Evolutionary conservation across 2,888 invertebrate genomes (phyloP).

Genomic region (Melinaea menophilus): DNA sequence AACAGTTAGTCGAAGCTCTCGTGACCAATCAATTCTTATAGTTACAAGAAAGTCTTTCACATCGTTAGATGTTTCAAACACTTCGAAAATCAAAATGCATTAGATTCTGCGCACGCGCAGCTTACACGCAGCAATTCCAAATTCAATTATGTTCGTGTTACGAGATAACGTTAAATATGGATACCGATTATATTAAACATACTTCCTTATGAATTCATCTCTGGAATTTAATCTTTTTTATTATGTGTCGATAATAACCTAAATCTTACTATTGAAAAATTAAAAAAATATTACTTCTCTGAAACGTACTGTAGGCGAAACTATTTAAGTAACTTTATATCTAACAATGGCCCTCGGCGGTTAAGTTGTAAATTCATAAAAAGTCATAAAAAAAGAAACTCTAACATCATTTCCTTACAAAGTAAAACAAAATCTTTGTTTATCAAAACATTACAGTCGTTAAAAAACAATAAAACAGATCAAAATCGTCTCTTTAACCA

Average conservation of each 20-base stretch:
- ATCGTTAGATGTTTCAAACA: constrained; percentile 16
- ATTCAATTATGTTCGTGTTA: constrained; percentile 25
- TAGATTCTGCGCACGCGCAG: constrained; percentile 23
- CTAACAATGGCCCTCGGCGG: too few relatives aligned
- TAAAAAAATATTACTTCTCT: too few relatives aligned
- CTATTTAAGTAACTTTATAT: too few relatives aligned
- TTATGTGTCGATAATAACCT: too few relatives aligned
- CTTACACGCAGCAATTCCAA: constrained; percentile 24
- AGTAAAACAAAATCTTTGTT: constrained; percentile 24
- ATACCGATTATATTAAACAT: too few relatives aligned
- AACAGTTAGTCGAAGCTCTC: constrained; percentile 17
- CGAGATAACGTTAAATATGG: constrained; percentile 9
- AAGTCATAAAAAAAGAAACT: constrained; percentile 1
- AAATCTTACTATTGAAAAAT: too few relatives aligned
- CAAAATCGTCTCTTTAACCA: constrained; percentile 17
- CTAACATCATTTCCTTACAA: constrained; percentile 14
- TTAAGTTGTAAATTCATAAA: too few relatives aligned
- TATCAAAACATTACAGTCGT: constrained; percentile 26
- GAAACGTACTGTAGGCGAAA: too few relatives aligned
- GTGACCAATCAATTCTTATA: constrained; percentile 19
- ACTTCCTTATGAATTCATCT: too few relatives aligned
- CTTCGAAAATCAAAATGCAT: constrained; percentile 23
- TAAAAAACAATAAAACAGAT: constrained; percentile 29
- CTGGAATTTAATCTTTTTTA: too few relatives aligned
- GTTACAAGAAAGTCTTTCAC: constrained; percentile 17